Percentiles rank a stretch among this genome's conserved stretches.
These are phyloP conservation scores for Hypena proboscidalis DNA, from an alignment of 2,888 invertebrate genomes.

Conservation along the genomic window DNA sequence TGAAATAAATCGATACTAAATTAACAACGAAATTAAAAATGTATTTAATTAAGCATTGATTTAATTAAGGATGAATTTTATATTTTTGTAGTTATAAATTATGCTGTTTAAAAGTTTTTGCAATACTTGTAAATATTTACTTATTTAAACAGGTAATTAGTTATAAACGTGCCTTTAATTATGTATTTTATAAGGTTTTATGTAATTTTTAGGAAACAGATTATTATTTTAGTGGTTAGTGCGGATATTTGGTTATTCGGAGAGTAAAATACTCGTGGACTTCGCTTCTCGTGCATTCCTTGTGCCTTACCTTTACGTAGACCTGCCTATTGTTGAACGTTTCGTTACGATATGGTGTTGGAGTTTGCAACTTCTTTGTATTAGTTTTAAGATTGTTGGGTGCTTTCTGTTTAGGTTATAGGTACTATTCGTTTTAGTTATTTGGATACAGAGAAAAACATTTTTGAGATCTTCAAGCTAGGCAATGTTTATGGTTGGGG, in stretches of 20 bases:
- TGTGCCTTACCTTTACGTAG: conserved; percentile 74
- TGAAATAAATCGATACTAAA: conserved; percentile 16
- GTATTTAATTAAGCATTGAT: neutral
- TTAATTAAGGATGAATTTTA: conserved; percentile 26
- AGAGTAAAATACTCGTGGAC: conserved; percentile 43
- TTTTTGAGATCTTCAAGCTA: too few relatives aligned
- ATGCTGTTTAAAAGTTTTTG: conserved; percentile 29
- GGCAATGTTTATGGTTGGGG: too few relatives aligned
- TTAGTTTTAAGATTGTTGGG: neutral
- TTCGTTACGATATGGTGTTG: conserved; percentile 12
- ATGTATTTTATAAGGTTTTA: conserved; percentile 22
- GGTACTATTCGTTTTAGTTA: too few relatives aligned
- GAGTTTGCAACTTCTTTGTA: conserved; percentile 16
- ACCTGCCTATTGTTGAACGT: conserved; percentile 16
- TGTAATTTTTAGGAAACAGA: conserved; percentile 27
- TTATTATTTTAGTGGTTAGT: conserved; percentile 16
- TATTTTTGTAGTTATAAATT: conserved; percentile 42
- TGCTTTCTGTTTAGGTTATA: neutral
- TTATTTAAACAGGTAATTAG: conserved; percentile 27
- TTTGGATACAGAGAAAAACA: too few relatives aligned
- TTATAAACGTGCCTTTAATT: conserved; percentile 21
- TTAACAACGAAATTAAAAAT: neutral
- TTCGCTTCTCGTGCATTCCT: conserved; percentile 76
- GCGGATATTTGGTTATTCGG: conserved; percentile 16
- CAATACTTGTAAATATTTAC: conserved; percentile 44